Evolutionary conservation across 2,888 invertebrate genomes (phyloP).

Genomic region (Balanococcus diminutus): DNA sequence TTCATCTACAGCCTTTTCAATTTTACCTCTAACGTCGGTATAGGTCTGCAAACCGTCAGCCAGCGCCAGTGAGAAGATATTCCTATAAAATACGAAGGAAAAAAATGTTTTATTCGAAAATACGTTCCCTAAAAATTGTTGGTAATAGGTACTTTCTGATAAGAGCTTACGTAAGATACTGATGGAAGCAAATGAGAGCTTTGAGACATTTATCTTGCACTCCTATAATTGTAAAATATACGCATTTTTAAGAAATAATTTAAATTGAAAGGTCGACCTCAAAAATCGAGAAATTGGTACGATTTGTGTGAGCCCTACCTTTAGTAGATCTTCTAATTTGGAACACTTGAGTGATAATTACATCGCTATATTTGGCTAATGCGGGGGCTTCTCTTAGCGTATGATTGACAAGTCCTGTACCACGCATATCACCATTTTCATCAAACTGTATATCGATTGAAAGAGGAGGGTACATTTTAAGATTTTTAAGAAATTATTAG

Average conservation of each 20-base stretch:
- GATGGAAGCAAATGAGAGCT: neutral
- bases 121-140: neutral
- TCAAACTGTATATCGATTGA: neutral
- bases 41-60: neutral
- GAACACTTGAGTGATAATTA: neutral
- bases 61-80: neutral
- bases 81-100: too few species aligned
- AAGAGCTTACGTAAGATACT: neutral
- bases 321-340: neutral
- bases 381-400: neutral
- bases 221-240: neutral
- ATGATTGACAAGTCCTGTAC: neutral
- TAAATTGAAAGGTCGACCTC: neutral
- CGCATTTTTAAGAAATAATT: too few species aligned
- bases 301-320: neutral
- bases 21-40: neutral
- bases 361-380: neutral
- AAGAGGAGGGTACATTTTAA: too few species aligned
- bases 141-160: too few species aligned
- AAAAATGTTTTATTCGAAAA: neutral
- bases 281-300: neutral
- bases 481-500: too few species aligned
- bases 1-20: neutral
- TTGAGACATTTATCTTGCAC: neutral
- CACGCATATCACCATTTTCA: neutral